Evolutionary conservation across 2,113 vertebrate species (phyloP).

Genomic region (Cryptomyrus ogoouensis): DNA sequence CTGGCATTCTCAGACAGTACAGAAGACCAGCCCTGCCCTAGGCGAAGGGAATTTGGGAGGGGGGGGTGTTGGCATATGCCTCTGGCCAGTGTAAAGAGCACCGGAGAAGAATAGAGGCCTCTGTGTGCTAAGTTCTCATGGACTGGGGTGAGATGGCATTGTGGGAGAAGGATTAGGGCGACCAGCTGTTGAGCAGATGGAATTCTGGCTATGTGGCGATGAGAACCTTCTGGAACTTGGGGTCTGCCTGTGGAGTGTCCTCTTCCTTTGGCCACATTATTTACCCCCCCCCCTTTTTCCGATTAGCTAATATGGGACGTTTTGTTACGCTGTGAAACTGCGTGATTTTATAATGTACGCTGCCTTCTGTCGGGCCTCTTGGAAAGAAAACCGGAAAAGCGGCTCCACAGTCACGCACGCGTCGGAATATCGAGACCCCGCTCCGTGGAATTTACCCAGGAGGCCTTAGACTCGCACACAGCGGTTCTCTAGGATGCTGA

Average conservation of each 20-base stretch:
- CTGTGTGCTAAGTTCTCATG: conserved; percentile 11
- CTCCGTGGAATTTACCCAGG: not conserved
- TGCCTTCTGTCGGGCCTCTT: not conserved
- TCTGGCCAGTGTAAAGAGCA: not conserved
- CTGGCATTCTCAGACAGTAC: not conserved
- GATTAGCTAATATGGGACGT: not conserved
- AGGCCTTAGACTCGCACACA: conserved; percentile 5
- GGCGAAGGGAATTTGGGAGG: not conserved
- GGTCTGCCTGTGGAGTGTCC: conserved; percentile 11
- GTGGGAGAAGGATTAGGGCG: conserved; percentile 26
- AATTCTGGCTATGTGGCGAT: conserved; percentile 52
- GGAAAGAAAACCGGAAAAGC: not conserved
- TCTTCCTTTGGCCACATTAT: not conserved
- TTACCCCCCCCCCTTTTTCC: not conserved
- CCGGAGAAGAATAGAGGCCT: not conserved
- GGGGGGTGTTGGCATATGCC: not conserved
- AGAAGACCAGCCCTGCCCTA: not conserved
- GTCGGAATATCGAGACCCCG: not conserved
- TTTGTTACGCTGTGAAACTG: not conserved
- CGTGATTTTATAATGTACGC: not conserved
- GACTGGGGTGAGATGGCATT: not conserved
- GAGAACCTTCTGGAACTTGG: conserved; percentile 39
- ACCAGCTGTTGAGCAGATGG: conserved; percentile 68
- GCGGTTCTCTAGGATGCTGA: conserved; percentile 13
- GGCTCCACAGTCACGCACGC: not conserved